Base-by-base conservation (phyloP, 2,888 invertebrate species). In the Reticulitermes lucifugus region DNA sequence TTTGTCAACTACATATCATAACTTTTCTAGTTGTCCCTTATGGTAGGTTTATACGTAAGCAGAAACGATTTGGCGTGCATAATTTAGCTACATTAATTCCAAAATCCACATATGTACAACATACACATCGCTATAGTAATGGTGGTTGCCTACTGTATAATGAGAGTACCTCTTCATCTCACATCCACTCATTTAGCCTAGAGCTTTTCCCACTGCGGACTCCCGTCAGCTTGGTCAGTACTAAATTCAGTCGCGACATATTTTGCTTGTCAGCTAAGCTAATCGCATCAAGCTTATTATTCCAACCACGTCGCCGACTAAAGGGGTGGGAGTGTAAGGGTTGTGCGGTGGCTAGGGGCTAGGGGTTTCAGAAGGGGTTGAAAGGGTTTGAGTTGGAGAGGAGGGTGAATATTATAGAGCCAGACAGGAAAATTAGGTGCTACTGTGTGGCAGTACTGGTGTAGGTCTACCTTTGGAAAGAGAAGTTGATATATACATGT, bases 221-320 rank as follows among this genome's bases (percentile, higher is more conserved):
- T 70, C 21, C 22, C 73, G 73, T 84, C 81, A 81, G 82, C 85
- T 84, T 84, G 84, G 75, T 43, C 41, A 70, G 82, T 51, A 55
- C 59, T 85, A 85, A 85, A 85, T 85, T 82, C 73, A 73, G 82
- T 75, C 29, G 83, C 83, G 85, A 85, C 85, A 85, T 85, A 83
- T 85, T 85, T 85, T 85, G 83, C 79, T 83, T 83, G 83, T 83
- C 85, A 83, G 79, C 85, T 59, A 46, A 85, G 85, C 83, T 85
- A 85, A 85, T 85, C 83, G 79, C 79, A 85, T 85, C 80, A 85
- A n/a, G 41, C 79, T 85, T 85, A 83, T 83, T 85, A 85, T 85
- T 85, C 85, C 35, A 55, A 51, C 60, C 79, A 79, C 85, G 85
- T 81, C n/a, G 55, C 43, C 43, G 0, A n/a, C 46, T 18, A 29